Evolutionary conservation across 2,113 vertebrate genomes (phyloP).

Genomic region (Phalacrocorax brasilianus): DNA sequence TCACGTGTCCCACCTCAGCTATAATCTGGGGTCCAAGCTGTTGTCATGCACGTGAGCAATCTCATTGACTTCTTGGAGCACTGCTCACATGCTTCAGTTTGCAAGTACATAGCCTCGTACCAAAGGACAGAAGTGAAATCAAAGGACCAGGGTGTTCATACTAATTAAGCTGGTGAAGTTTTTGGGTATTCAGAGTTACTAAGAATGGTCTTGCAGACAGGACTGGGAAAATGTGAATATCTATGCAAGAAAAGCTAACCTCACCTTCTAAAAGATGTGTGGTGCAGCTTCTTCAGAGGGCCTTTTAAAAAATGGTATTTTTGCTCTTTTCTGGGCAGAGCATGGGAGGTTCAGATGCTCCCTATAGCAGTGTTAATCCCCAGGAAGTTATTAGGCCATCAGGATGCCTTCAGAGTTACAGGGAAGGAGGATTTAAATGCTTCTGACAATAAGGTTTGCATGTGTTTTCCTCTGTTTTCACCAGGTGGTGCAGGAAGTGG

Average conservation of each 20-base stretch:
- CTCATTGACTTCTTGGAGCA: background rate
- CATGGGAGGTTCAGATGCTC: background rate
- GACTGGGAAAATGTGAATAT: background rate
- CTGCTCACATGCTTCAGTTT: background rate
- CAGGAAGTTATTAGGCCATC: background rate
- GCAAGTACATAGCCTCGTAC: background rate
- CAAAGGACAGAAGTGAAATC: background rate
- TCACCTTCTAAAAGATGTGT: background rate
- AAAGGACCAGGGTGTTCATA: background rate
- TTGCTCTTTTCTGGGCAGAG: background rate
- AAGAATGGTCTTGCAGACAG: background rate
- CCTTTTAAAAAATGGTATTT: background rate
- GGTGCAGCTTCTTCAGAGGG: background rate
- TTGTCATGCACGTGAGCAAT: rapidly evolving
- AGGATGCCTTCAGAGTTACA: background rate
- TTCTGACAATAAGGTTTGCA: background rate
- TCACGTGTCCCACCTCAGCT: background rate
- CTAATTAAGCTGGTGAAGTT: background rate
- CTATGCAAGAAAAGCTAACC: background rate
- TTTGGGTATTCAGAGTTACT: background rate
- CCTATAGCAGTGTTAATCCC: background rate
- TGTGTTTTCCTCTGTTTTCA: slow-evolving; percentile 20
- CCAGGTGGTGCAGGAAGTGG: background rate
- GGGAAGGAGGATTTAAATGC: background rate
- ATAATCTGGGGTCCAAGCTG: background rate